Evolutionary conservation across 37 sponge, comb jelly and placozoan genomes (phyloP).

Genomic region (Haliclona indistincta): DNA sequence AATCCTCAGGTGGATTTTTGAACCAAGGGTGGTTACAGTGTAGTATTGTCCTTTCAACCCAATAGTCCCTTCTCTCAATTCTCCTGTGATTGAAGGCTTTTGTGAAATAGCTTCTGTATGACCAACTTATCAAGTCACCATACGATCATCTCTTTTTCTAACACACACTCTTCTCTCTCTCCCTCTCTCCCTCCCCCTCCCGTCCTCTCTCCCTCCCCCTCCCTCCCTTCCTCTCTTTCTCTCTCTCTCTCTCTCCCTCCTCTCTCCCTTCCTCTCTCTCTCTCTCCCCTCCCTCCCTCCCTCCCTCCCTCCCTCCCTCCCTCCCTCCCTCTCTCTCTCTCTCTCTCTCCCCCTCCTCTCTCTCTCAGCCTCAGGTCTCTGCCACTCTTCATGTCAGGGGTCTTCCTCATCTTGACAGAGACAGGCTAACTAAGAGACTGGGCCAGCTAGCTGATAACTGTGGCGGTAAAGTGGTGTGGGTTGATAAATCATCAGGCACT

Average conservation of each 20-base stretch:
- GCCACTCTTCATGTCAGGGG: constrained; percentile 26
- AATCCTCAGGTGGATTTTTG: no score
- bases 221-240: no score
- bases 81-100: no score
- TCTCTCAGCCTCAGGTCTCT: background rate
- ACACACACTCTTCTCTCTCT: no score
- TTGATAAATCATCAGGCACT: constrained; percentile 39
- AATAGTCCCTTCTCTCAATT: no score
- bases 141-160: no score
- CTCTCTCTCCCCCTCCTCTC: background rate
- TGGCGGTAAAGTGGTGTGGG: constrained; percentile 69
- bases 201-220: no score
- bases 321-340: background rate
- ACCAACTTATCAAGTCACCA: no score
- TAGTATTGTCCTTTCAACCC: no score
- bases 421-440: constrained; percentile 40
- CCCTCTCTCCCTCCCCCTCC: no score
- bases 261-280: background rate
- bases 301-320: background rate
- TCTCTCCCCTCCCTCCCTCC: background rate
- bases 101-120: no score
- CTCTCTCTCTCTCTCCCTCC: background rate
- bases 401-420: constrained; percentile 4
- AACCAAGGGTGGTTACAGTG: no score
- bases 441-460: constrained; percentile 77